phyloP scores from a whole-genome alignment of 2,797 vertebrate genomes.

The Spizella passerina region DNA sequence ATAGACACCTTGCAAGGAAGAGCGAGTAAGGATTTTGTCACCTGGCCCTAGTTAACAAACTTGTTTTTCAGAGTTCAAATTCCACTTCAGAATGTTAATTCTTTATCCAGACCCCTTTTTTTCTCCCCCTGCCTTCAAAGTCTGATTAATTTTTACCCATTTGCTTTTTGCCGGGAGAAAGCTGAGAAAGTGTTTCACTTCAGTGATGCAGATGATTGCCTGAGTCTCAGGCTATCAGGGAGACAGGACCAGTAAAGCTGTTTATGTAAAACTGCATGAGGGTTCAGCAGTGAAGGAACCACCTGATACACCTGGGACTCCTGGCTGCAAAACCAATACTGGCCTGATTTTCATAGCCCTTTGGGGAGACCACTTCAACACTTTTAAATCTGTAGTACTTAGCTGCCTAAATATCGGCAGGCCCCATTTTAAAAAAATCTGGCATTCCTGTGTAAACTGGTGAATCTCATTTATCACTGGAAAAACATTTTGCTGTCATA shows the following conservation, averaged over 20 bases:
- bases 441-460: neutral
- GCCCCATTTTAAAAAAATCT: neutral
- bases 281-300: neutral
- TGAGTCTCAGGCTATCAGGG: neutral
- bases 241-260: neutral
- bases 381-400: neutral
- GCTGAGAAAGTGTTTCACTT: neutral
- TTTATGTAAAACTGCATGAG: neutral
- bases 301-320: neutral
- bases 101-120: neutral
- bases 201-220: neutral
- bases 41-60: neutral
- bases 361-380: neutral
- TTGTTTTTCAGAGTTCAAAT: neutral
- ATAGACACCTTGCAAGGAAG: neutral
- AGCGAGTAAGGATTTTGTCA: neutral
- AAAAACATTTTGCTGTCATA: slow-evolving; percentile 5
- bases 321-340: neutral
- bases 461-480: slow-evolving; percentile 10
- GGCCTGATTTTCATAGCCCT: neutral
- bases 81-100: neutral
- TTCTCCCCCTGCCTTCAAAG: neutral
- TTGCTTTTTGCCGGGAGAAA: neutral
- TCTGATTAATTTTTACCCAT: neutral
- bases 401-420: neutral